Evolutionary conservation across 2,113 vertebrate genomes (phyloP).

Genomic region (Ciconia boyciana): DNA sequence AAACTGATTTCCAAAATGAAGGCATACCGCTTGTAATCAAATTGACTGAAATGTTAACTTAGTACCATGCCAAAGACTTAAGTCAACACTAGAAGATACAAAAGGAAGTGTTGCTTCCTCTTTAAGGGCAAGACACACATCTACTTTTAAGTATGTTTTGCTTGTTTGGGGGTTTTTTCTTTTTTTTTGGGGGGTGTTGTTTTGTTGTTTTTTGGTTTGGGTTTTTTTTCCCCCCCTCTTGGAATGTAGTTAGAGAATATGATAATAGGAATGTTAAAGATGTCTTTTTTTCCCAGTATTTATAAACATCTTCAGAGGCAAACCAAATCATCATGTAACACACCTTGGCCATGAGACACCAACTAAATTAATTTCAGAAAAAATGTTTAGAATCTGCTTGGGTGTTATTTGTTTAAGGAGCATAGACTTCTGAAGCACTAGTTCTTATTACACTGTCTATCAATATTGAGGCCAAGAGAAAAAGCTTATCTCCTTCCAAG

Average conservation of each 20-base stretch:
- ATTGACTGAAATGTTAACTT: not conserved
- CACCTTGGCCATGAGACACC: not conserved
- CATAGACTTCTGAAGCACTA: not conserved
- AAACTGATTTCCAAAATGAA: slow-evolving; percentile 11
- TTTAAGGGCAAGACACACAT: not conserved
- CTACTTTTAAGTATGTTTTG: not conserved
- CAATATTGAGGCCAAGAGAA: not conserved
- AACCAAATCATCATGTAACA: not conserved
- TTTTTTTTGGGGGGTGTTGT: no score
- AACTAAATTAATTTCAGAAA: not conserved
- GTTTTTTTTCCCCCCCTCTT: not conserved
- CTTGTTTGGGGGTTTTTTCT: no score
- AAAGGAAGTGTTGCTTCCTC: not conserved
- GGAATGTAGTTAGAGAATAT: not conserved
- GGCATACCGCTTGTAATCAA: not conserved
- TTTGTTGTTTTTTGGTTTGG: not conserved
- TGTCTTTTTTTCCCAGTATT: not conserved
- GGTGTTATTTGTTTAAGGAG: not conserved
- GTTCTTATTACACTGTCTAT: not conserved
- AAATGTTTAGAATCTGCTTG: not conserved
- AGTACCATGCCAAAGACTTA: not conserved
- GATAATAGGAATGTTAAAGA: not conserved
- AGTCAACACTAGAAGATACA: not conserved
- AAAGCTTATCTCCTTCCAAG: not conserved
- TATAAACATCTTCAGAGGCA: not conserved